Evolutionary conservation across 37 sponge, comb jelly and placozoan genomes (phyloP), one percentile per base, ranked within the genome.

Genomic region (Chondrosia reniformis): DNA sequence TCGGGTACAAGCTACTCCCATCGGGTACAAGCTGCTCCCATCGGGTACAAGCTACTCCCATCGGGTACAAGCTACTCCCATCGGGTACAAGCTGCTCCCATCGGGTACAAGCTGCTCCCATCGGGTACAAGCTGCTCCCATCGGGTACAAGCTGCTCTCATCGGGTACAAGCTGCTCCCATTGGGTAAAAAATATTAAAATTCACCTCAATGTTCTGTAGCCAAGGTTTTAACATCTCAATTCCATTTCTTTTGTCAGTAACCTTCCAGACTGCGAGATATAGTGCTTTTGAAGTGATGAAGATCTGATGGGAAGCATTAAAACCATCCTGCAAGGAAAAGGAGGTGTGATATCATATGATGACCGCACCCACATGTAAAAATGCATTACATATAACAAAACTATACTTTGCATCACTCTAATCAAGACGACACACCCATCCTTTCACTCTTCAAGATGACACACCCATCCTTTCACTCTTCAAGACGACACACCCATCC

Each of bases 201-300:
- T 62, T 5, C 31, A 90, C 92, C 74, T 91, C 84, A 8, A 91
- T 91, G 78, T 91, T 91, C 57, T 84, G 81, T 37, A 91, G 79
- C 92, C 92, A 91, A 63, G 84, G 78, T 52, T 86, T 80, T 34
- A 91, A 76, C 37, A 84, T 84, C 64, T 76, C 65, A 0, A 58
- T 85, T 17, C 88, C 92, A 28, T 15, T 38, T 76, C 84, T 80
- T 27, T 88, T 84, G 22, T 86, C 57, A 0, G 74, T 77, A n/a
- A 91, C 82, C 12, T 84, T 86, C 92, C 92, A 91, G 32, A 91
- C 92, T 24, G 81, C 92, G 32, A 91, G 56, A 67, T 87, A 91
- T 57, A 91, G 84, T 33, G 92, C 83, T 2, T 83, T 52, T 0
- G 79, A 81, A 15, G 88, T 86, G 63, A 91, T 75, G 82, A 91